These are phyloP conservation scores for Podargus strigoides DNA, from an alignment of 2,797 vertebrate genomes.

Conservation along the genomic window DNA sequence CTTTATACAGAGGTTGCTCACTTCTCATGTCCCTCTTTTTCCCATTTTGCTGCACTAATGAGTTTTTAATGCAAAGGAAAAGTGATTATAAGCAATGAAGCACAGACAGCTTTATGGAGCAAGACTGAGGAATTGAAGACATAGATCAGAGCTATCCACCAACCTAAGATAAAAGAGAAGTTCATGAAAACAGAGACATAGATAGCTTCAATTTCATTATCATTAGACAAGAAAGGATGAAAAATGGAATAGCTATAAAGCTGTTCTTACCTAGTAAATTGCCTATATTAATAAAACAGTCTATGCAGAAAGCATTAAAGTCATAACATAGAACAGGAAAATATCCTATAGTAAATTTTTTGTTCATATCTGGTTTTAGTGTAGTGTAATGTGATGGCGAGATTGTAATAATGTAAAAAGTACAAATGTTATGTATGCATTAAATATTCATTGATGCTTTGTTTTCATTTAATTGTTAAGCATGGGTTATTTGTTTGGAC, in stretches of 20 bases:
- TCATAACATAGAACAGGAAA: slow-evolving; percentile 28
- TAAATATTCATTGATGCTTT: background rate
- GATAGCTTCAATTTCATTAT: slow-evolving; percentile 37
- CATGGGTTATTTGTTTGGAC: background rate
- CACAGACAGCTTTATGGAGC: slow-evolving; percentile 48
- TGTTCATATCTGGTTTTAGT: background rate
- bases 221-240: slow-evolving; percentile 5
- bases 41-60: slow-evolving; percentile 45
- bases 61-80: slow-evolving; percentile 61
- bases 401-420: background rate
- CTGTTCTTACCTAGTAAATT: background rate
- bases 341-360: background rate
- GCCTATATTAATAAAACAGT: background rate
- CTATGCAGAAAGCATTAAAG: slow-evolving; percentile 6
- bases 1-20: slow-evolving; percentile 31
- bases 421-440: background rate
- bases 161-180: slow-evolving; percentile 32
- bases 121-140: slow-evolving; percentile 39
- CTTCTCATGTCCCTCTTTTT: slow-evolving; percentile 23
- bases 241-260: background rate
- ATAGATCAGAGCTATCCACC: slow-evolving; percentile 16
- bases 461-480: background rate
- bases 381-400: slow-evolving; percentile 25
- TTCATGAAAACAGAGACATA: background rate
- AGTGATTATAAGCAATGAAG: slow-evolving; percentile 52